These are phyloP conservation scores for Stegodyphus dumicola DNA, from an alignment of 1,140 invertebrate genomes.

Conservation along the genomic window DNA sequence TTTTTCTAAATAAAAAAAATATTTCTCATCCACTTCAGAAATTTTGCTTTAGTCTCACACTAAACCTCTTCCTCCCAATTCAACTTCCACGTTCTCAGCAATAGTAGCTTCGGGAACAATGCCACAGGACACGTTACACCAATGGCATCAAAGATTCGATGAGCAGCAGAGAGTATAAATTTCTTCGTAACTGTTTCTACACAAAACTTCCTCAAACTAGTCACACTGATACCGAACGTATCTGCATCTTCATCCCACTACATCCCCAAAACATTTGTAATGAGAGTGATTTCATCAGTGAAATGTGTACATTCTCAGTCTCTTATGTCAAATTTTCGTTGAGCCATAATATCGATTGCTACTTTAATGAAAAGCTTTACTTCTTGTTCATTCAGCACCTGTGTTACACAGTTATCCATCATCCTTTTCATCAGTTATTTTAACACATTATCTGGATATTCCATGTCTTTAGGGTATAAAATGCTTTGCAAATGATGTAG, in stretches of 20 bases:
- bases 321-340: constrained; percentile 25
- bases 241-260: constrained; percentile 3
- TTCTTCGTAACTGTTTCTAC: constrained; percentile 7
- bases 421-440: constrained; percentile 5
- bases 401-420: constrained; percentile 35
- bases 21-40: constrained; percentile 13
- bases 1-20: constrained; percentile 11
- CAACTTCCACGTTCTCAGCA: constrained; percentile 19
- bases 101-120: constrained; percentile 10
- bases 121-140: constrained; percentile 17
- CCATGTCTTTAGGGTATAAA: neutral
- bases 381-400: constrained; percentile 17
- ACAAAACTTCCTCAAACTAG: constrained; percentile 5
- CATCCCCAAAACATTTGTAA: constrained; percentile 17
- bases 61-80: constrained; percentile 14
- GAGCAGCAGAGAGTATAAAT: constrained; percentile 17
- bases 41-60: neutral
- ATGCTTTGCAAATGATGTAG: constrained; percentile 14
- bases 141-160: constrained; percentile 36
- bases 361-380: constrained; percentile 4
- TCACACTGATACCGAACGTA: constrained; percentile 16
- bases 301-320: neutral
- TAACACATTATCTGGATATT: constrained; percentile 18
- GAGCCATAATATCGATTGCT: constrained; percentile 14
- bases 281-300: neutral